Base-by-base conservation (phyloP, 2,113 vertebrate genomes). In the Nicator chloris region DNA sequence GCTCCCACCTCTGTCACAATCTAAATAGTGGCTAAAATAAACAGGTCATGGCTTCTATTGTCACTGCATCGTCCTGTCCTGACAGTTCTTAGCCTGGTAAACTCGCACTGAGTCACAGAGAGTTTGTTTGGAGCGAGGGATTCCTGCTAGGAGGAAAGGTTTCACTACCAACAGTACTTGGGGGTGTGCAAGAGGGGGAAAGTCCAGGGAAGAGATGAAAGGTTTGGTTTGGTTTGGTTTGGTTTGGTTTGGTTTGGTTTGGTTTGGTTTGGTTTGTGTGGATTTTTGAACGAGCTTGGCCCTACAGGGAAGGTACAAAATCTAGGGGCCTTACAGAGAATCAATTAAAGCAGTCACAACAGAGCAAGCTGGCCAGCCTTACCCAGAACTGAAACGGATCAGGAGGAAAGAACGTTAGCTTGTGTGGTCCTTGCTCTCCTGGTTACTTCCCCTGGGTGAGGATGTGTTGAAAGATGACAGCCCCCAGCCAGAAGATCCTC, bases 11-110 rank as follows among this genome's bases (percentile, higher is more conserved):
- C 90, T 70, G 44, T 51, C 8, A 0, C 65, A 65, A 42, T 85
- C 93, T 70, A 85, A 97, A 95, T 21, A 86, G 24, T 15, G 85
- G 64, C 54, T 90, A 90, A 92, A 95, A 92, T 91, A 97, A 97
- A 96, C 94, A 97, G 90, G 80, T 80, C 94, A 83, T 37, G 86
- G 72, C 57, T 90, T 51, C 63, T 78, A 37, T 63, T 17, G 8
- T 92, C 88, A 86, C 64, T 65, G 64, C 66, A 57, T 61, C 17
- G 0, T 84, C 69, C 61, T 76, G 75, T 60, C 87, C 87, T 73
- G 75, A 47, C 56, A 71, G 60, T 63, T 83, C 80, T 86, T 33
- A 49, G 49, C 16, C 75, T 44, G 82, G 64, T 51, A 71, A 90
- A 60, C 76, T 75, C 21, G 0, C 37, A 33, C 20, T 24, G 47